Base-by-base conservation (phyloP, 2,888 invertebrate species). In the Drosophila buzzatii region DNA sequence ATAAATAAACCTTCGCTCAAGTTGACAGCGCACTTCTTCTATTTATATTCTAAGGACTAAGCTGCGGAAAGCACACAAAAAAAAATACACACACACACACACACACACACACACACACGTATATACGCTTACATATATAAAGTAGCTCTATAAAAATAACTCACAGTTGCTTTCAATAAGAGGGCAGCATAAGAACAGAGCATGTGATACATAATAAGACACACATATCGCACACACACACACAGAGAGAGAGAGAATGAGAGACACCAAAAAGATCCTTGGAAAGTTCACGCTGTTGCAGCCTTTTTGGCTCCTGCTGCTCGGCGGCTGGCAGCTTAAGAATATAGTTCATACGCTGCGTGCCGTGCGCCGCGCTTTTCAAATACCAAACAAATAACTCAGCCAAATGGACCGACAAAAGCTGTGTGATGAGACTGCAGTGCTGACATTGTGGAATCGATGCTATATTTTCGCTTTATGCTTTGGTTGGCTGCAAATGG, bases 71-170 rank as follows among this genome's bases (percentile, higher is more conserved):
- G 39, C 51, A 52, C 20, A 59, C 52, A 23, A 45, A 70, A 9
- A 27, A 49, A 33, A 31, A 18, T n/a, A 6, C 5, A 1, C n/a
- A n/a, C n/a, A n/a, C n/a, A n/a, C 23, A 37, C 39, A 41, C 18
- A 33, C 20, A 47, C 27, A 47, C 45, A 37, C 45, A 47, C 33
- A 47, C 37, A 18, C 45, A 47, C n/a, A 18, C n/a, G 35, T 1
- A 47, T n/a, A 31, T 33, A 23, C 31, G 23, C 42, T 56, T 33
- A 47, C 33, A 52, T 49, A 53, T 59, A 68, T 71, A 78, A 83
- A 90, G 81, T 85, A 75, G 90, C 89, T 83, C 68, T 81, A 90
- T 86, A 81, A 90, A 86, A 86, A 86, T 89, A 90, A 77, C 89
- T 77, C 73, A 77, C 79, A 86, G 79, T 79, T 83, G 79, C 88